Evolutionary conservation across 30 jellyfish, hydroid and myxozoan genomes (phyloP).

Genomic region (Nemopilema nomurai): DNA sequence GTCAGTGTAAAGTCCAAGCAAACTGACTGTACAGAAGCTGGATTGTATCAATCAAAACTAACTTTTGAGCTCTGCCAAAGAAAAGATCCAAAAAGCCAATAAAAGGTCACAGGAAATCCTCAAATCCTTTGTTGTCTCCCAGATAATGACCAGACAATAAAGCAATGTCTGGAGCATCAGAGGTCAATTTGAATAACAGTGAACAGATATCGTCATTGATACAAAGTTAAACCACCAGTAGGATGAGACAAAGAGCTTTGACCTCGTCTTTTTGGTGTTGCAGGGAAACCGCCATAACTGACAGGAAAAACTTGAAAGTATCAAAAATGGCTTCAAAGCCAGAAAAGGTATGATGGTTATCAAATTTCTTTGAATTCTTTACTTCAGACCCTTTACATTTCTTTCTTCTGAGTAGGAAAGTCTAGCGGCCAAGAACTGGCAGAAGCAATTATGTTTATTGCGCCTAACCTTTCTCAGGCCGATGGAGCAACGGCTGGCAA

Average conservation of each 20-base stretch:
- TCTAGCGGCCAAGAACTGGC: background rate
- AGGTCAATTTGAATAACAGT: conserved; percentile 13
- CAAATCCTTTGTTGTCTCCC: background rate
- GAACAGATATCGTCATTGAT: conserved; percentile 21
- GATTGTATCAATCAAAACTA: background rate
- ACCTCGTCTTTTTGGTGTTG: conserved; percentile 34
- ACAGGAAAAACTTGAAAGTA: background rate
- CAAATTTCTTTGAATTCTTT: background rate
- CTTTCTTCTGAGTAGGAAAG: background rate
- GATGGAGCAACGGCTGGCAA: no score
- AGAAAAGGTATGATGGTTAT: background rate
- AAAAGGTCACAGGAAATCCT: background rate
- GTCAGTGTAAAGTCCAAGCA: background rate
- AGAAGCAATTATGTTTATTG: background rate
- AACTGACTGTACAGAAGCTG: background rate
- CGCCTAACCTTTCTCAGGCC: background rate
- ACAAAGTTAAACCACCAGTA: conserved; percentile 15
- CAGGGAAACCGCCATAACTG: conserved; percentile 29
- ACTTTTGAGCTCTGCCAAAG: background rate
- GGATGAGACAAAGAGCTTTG: conserved; percentile 30
- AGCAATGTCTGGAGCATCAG: background rate
- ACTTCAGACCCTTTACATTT: background rate
- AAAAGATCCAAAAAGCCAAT: background rate
- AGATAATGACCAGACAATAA: background rate
- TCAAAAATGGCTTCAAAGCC: background rate